Conservation (phyloP, 2,888 invertebrate species). For the Ennomos quercinarius region DNA sequence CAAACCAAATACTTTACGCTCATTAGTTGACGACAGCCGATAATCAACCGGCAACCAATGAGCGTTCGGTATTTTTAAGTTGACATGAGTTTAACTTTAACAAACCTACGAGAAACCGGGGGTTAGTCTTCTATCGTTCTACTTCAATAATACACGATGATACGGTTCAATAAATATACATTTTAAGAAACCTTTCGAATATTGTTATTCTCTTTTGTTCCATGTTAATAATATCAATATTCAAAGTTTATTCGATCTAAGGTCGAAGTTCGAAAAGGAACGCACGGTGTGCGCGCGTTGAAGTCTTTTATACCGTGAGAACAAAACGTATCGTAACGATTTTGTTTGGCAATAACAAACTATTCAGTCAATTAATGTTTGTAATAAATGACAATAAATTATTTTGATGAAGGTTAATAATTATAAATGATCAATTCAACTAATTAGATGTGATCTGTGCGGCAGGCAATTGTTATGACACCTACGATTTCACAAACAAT, state of each 20-base stretch:
- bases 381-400: slow-evolving; percentile 10
- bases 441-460: background rate
- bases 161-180: too few species aligned
- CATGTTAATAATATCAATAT: slow-evolving; percentile 9
- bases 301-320: slow-evolving; percentile 42
- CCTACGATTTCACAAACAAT: too few species aligned
- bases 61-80: too few species aligned
- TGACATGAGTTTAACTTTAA: too few species aligned
- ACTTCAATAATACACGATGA: background rate
- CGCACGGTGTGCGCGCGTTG: slow-evolving; percentile 36
- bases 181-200: too few species aligned
- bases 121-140: too few species aligned
- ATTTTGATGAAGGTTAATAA: slow-evolving; percentile 3
- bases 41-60: too few species aligned
- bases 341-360: slow-evolving; percentile 36
- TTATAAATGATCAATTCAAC: slow-evolving; percentile 8
- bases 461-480: slow-evolving; percentile 4
- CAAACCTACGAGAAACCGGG: too few species aligned
- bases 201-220: background rate
- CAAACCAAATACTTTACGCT: too few species aligned
- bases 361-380: slow-evolving; percentile 24
- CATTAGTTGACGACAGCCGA: too few species aligned
- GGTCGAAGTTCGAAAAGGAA: slow-evolving; percentile 39
- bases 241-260: slow-evolving; percentile 18
- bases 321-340: slow-evolving; percentile 33